phyloP scores from a whole-genome alignment of 2,888 invertebrate genomes.

The Drosophila nr. fundita region DNA sequence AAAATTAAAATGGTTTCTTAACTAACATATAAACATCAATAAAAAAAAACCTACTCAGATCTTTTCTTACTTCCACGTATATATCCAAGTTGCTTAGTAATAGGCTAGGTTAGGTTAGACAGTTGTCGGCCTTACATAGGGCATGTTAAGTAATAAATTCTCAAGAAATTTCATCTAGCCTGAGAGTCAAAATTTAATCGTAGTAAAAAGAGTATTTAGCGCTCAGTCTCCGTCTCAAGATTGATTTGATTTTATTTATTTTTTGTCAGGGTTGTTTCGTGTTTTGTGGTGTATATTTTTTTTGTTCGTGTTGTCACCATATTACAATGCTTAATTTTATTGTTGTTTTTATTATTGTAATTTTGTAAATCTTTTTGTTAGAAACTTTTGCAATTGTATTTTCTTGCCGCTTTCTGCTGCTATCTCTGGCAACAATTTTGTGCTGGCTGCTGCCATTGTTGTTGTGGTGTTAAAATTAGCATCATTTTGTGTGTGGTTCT shows the following conservation, averaged over 20 bases:
- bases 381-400: slow-evolving; percentile 77
- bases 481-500: slow-evolving; percentile 63
- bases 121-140: too few relatives aligned
- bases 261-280: slow-evolving; percentile 12
- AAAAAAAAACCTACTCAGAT: not conserved
- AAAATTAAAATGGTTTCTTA: not conserved
- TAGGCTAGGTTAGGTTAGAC: not conserved
- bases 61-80: not conserved
- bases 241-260: slow-evolving; percentile 33
- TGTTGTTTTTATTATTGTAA: slow-evolving; percentile 78
- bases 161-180: not conserved
- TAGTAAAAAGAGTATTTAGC: slow-evolving; percentile 20
- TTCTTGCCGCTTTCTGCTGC: slow-evolving; percentile 42
- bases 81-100: not conserved
- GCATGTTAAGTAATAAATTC: not conserved
- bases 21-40: not conserved
- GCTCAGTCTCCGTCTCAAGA: slow-evolving; percentile 12
- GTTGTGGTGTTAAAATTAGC: slow-evolving; percentile 70
- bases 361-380: slow-evolving; percentile 74
- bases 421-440: slow-evolving; percentile 27
- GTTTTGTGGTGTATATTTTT: slow-evolving; percentile 7
- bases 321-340: slow-evolving; percentile 79
- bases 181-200: not conserved
- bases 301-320: slow-evolving; percentile 57
- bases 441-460: slow-evolving; percentile 30